Percentiles rank a stretch among this genome's conserved stretches.
These are phyloP conservation scores for Ferdinandea cuprea DNA, from an alignment of 2,888 invertebrate species.

Conservation along the genomic window DNA sequence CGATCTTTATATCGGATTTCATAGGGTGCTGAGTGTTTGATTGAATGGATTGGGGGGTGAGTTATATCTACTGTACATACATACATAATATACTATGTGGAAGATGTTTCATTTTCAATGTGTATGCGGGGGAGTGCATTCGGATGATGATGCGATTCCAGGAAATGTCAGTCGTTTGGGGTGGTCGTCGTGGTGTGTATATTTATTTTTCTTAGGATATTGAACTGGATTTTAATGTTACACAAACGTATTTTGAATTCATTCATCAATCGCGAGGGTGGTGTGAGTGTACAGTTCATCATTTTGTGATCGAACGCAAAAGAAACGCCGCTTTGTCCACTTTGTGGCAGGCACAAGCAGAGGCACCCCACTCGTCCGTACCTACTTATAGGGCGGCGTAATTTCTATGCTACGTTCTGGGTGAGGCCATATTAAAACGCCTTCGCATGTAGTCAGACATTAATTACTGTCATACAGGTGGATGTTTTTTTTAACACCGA, in stretches of 20 bases:
- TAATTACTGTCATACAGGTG: too few species aligned
- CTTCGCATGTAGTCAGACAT: too few species aligned
- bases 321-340: not conserved
- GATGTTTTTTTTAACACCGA: conserved; percentile 34
- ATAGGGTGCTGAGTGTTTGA: conserved; percentile 57
- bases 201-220: conserved; percentile 56
- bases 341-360: not conserved
- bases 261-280: conserved; percentile 17
- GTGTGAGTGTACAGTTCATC: not conserved
- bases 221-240: conserved; percentile 32
- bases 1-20: conserved; percentile 59
- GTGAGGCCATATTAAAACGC: not conserved
- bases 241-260: conserved; percentile 5
- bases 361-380: not conserved
- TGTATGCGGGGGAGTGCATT: conserved; percentile 52
- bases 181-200: conserved; percentile 19
- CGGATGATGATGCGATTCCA: conserved; percentile 28
- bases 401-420: not conserved
- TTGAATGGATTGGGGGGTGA: conserved; percentile 37
- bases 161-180: conserved; percentile 30
- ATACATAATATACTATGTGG: too few species aligned
- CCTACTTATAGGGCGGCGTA: not conserved
- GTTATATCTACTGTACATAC: not conserved
- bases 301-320: not conserved
- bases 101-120: conserved; percentile 24